Evolutionary conservation across 2,113 vertebrate species (phyloP), one percentile per base, ranked within the genome.

Genomic region (Cranoglanis bouderius): DNA sequence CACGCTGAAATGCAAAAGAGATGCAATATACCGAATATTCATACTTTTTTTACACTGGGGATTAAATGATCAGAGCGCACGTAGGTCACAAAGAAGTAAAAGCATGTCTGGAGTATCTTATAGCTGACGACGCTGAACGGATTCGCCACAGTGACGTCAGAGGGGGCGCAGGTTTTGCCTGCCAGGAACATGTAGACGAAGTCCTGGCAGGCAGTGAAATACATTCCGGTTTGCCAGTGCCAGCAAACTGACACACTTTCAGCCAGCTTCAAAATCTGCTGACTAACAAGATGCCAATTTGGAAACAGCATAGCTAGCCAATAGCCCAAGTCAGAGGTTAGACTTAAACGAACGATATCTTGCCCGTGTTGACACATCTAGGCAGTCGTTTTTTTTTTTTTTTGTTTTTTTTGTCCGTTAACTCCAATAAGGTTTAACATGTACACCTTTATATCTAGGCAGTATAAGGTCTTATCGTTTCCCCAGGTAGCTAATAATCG

Each of bases 241-340:
- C 21, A 74, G 46, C 32, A 55, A 74, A 40, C 84, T 40, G 75
- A 78, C 59, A 85, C 53, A 38, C 18, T 57, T 53, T 38, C 12
- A 38, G 12, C 26, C n/a, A 67, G 77, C 2, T 82, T 82, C 4
- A 87, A 35, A 67, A 53, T 67, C n/a, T 67, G 72, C 85, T 78
- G 57, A 82, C 59, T 61, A 61, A 61, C 53, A 82, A 65, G 29
- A 59, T 63, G 57, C n/a, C 35, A 38, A 40, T 32, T n/a, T 63
- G 29, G 77, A 53, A 81, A 87, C 12, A 87, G n/a, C 85, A 65
- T 0, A 35, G 38, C 85, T 51, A 61, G 38, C 53, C 51, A 59
- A 38, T 18, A 29, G 38, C 35, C 38, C 53, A 13, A 14, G 35
- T 55, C 9, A 35, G 26, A 13, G n/a, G 14, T 67, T 55, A 74